Base-by-base conservation (phyloP, 2,113 vertebrate species). In the Kryptolebias marmoratus region DNA sequence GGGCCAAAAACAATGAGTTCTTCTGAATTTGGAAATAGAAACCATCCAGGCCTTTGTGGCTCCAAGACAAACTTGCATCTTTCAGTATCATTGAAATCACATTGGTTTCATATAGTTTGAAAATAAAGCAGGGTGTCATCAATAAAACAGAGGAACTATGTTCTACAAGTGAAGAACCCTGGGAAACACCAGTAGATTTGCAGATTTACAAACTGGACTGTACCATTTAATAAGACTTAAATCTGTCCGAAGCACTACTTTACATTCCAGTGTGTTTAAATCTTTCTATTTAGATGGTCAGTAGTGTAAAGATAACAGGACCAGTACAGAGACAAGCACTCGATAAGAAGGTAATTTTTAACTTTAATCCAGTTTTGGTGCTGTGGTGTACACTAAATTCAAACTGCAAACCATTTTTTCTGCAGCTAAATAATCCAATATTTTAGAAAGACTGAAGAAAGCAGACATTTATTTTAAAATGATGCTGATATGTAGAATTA, bases 401-500 rank as follows among this genome's bases (percentile, higher is more conserved):
- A 14, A 12, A 22, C 22, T 22, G 5, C 39, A 44, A n/a, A 59
- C 18, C 10, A 45, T 9, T 15, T 15, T 22, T 14, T 44, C 22
- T 22, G 22, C 12, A 45, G 14, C 13, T 44, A 0, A 45, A 61
- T 1, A 27, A 22, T 22, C 7, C 5, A 14, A 7, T 60, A 36
- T 58, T 58, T 58, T 56, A 32, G 18, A 4, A 58, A 7, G 1
- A 73, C 36, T 57, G 47, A 39, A 69, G 30, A 80, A 64, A 48
- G n/a, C 50, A 55, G 6, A 18, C 56, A 68, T 79, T 50, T 47
- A 62, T 22, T 84, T 71, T 55, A 47, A 75, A 28, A 64, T 18
- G 18, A 73, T 48, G 55, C 54, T 65, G 55, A 75, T 81, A 79
- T 74, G 75, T n/a, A 50, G 52, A 77, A 56, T 62, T 60, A 49